Evolutionary conservation across 2,888 invertebrate genomes (phyloP).

Genomic region (Protonemura montana): DNA sequence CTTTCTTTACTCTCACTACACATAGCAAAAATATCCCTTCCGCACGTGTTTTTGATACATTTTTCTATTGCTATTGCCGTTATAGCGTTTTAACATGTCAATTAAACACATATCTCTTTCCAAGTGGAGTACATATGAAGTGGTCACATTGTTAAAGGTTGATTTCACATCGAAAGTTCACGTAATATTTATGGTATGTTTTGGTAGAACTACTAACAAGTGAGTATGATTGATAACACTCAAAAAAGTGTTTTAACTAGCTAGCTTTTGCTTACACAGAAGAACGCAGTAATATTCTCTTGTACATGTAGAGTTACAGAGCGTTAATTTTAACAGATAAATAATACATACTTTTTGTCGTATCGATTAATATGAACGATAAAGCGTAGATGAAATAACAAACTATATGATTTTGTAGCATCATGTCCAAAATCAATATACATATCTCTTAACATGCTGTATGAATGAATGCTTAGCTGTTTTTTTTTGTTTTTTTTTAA

Average conservation of each 20-base stretch:
- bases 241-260: slow-evolving; percentile 1
- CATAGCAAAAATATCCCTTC: background rate
- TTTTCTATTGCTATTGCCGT: background rate
- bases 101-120: background rate
- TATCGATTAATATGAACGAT: background rate
- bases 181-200: background rate
- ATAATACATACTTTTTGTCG: background rate
- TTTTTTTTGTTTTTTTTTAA: background rate
- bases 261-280: background rate
- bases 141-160: background rate
- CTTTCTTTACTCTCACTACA: background rate
- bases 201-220: background rate
- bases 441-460: background rate
- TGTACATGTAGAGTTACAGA: background rate
- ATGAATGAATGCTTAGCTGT: background rate
- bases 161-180: background rate
- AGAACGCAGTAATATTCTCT: background rate
- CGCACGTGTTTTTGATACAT: background rate
- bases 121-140: background rate
- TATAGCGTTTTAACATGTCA: background rate
- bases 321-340: background rate
- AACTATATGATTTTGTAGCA: background rate
- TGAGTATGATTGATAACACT: background rate
- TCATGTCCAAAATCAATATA: background rate
- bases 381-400: background rate